Base-by-base conservation (phyloP, 2,888 invertebrate genomes). In the Malthinus flaveolus region DNA sequence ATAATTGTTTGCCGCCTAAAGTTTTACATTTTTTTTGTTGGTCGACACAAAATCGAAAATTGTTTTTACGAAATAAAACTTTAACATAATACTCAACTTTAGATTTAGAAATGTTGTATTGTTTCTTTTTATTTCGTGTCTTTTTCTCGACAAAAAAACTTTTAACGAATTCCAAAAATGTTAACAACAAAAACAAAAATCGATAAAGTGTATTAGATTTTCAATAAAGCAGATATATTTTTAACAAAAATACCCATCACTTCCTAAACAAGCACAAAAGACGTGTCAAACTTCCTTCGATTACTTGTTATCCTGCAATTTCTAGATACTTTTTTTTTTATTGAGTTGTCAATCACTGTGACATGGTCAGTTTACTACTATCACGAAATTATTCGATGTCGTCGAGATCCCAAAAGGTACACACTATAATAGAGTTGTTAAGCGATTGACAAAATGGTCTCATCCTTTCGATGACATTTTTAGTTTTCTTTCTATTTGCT, bases 251-350 rank as follows among this genome's bases (percentile, higher is more conserved):
- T 62, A 66, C 59, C 64, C 60, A 68, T 70, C 67, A 69, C 67
- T 70, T 65, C 63, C 61, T 59, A 62, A 66, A 65, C 61, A 63
- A 63, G 61, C 64, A 66, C 63, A 68, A 66, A 63, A 57, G 63
- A 64, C 61, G 68, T 67, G 66, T 59, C 62, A 66, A 69, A 69
- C 66, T 66, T 68, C 62, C 64, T 64, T 52, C 56, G 65, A 62
- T 66, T 63, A 67, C 68, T 68, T 68, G 70, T 69, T 71, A 71
- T 72, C 70, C 69, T 64, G 64, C 68, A 66, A 71, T 70, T 68
- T 68, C 68, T 65, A 62, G 68, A 67, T 66, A 67, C 65, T 66
- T 68, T 70, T 23, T 70, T 23, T 23, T 23, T 70, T 70, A 70
- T 71, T 69, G 66, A 66, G 62, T 62, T 68, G 70, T 68, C 70